Conservation (phyloP, 2,888 invertebrate species). For the Synanthedon andrenaeformis region DNA sequence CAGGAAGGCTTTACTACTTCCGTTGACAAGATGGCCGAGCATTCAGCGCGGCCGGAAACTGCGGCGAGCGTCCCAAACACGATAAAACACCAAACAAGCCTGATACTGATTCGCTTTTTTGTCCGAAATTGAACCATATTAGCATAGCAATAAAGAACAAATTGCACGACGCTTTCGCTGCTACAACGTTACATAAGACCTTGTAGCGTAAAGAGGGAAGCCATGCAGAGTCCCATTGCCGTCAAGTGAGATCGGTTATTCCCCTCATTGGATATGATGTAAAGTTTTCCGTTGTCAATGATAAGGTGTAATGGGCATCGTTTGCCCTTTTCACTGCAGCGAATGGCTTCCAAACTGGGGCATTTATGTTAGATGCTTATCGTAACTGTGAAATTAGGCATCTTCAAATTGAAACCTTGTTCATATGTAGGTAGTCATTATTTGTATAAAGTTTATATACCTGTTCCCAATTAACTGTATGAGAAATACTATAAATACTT, state of each 20-base stretch:
- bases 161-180: background rate
- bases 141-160: conserved; percentile 4
- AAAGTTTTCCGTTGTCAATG: conserved; percentile 53
- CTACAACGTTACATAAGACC: background rate
- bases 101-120: background rate
- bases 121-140: conserved; percentile 3
- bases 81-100: conserved; percentile 31
- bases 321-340: conserved; percentile 18
- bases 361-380: background rate
- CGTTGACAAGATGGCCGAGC: conserved; percentile 63
- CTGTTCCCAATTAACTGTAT: no score
- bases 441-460: no score
- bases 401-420: no score
- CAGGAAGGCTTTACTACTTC: conserved; percentile 70
- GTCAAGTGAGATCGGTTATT: conserved; percentile 58
- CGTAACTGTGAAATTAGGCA: background rate
- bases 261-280: conserved; percentile 57
- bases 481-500: no score
- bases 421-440: no score
- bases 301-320: conserved; percentile 46
- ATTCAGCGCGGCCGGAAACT: conserved; percentile 57
- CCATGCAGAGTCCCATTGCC: conserved; percentile 39
- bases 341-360: conserved; percentile 5
- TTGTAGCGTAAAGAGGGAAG: conserved; percentile 14
- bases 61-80: conserved; percentile 38